Percentiles rank a stretch among this genome's conserved stretches.
phyloP scores from a whole-genome alignment of 1,140 invertebrate genomes.

The Zeugodacus cucurbitae region DNA sequence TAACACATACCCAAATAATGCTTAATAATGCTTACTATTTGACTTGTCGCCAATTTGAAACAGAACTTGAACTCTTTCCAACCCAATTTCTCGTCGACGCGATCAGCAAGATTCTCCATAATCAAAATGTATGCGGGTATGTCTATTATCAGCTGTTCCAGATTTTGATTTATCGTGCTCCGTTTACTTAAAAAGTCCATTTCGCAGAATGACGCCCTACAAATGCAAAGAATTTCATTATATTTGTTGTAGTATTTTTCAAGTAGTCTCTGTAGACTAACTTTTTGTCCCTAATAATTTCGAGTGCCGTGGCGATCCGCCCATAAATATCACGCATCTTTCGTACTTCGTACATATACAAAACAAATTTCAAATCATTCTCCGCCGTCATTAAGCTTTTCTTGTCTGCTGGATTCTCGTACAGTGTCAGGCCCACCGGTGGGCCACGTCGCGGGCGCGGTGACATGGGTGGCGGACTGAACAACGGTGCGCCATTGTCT shows the following conservation, averaged over 20 bases:
- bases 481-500: conserved; percentile 37
- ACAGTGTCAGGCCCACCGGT: conserved; percentile 54
- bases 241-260: not conserved
- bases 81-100: conserved; percentile 73
- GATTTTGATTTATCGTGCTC: conserved; percentile 71
- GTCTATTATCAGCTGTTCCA: conserved; percentile 73
- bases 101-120: conserved; percentile 72
- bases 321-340: conserved; percentile 63
- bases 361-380: conserved; percentile 61
- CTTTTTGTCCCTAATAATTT: conserved; percentile 63
- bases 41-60: conserved; percentile 76
- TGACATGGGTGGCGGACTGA: conserved; percentile 47
- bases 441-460: conserved; percentile 55
- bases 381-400: conserved; percentile 52
- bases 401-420: conserved; percentile 55
- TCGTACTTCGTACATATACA: conserved; percentile 62
- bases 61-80: conserved; percentile 79
- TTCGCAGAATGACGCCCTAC: conserved; percentile 71
- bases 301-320: conserved; percentile 54
- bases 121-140: conserved; percentile 73
- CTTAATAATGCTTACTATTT: conserved; percentile 70
- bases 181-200: conserved; percentile 72
- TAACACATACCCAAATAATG: not conserved
- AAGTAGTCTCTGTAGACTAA: conserved; percentile 26
- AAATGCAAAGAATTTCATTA: not conserved